Percentiles rank a stretch among this genome's conserved stretches.
Evolutionary conservation across 1,140 invertebrate genomes (phyloP).

Genomic region (Lysiphlebus fabarum): DNA sequence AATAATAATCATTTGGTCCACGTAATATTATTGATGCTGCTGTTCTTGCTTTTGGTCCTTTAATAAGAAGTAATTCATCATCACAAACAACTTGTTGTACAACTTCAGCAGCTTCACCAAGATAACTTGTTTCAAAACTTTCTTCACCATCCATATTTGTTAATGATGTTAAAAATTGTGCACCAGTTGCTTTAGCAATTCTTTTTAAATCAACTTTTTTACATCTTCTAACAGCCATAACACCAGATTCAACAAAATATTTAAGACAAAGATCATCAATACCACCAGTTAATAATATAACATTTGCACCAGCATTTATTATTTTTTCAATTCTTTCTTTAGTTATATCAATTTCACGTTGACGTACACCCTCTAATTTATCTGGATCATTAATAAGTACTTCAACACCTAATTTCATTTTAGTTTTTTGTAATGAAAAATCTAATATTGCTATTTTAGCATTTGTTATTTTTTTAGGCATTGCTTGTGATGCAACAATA

Average conservation of each 20-base stretch:
- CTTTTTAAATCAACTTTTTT: constrained; percentile 95
- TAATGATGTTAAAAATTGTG: constrained; percentile 84
- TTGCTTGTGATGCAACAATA: constrained; percentile 94
- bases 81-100: constrained; percentile 94
- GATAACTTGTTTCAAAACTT: constrained; percentile 84
- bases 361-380: constrained; percentile 90
- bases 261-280: constrained; percentile 99
- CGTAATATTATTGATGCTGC: constrained; percentile 93
- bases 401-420: constrained; percentile 98
- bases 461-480: constrained; percentile 86
- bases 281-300: constrained; percentile 91
- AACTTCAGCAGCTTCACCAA: constrained; percentile 96
- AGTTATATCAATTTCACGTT: constrained; percentile 94
- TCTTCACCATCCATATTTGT: constrained; percentile 99
- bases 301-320: constrained; percentile 89
- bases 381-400: constrained; percentile 92
- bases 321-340: constrained; percentile 98
- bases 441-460: constrained; percentile 98
- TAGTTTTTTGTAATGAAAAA: constrained; percentile 93
- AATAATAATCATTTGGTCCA: constrained; percentile 98
- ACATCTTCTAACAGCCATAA: constrained; percentile 95
- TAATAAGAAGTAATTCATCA: constrained; percentile 96
- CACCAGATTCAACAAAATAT: constrained; percentile 95
- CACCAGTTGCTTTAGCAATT: constrained; percentile 99
- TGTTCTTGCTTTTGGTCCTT: constrained; percentile 86